A percentile compares a stretch with the other conserved stretches of the same genome.
Evolutionary conservation across 2,113 vertebrate genomes (phyloP).

Genomic region (Monopterus albus): DNA sequence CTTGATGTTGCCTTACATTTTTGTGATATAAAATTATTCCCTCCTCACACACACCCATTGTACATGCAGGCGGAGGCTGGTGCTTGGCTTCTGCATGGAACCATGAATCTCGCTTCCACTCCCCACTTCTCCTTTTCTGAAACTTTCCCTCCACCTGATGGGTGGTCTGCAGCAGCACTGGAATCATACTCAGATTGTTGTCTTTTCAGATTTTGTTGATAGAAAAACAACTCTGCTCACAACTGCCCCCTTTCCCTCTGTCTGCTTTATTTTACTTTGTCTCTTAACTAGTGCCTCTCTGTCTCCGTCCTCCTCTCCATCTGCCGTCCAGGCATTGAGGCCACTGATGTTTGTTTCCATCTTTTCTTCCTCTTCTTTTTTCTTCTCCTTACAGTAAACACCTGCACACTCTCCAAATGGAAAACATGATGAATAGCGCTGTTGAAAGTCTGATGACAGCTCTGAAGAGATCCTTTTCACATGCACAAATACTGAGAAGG

Average conservation of each 20-base stretch:
- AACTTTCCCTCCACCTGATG: conserved; percentile 22
- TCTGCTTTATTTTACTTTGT: conserved; percentile 29
- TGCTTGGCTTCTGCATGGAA: conserved; percentile 3
- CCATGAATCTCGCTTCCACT: conserved; percentile 12
- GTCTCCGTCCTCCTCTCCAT: conserved; percentile 52
- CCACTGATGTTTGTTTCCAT: conserved; percentile 59
- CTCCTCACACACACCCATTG: not conserved
- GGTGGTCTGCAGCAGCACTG: conserved; percentile 49
- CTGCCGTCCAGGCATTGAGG: conserved; percentile 62
- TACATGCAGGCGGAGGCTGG: conserved; percentile 1
- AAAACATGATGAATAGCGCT: conserved; percentile 62
- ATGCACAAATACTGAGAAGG: conserved; percentile 39
- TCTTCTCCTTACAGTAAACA: conserved; percentile 72
- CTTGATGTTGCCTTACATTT: not conserved
- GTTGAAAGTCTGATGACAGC: conserved; percentile 69
- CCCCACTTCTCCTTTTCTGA: conserved; percentile 31
- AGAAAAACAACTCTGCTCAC: conserved; percentile 13
- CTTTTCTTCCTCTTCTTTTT: conserved; percentile 39
- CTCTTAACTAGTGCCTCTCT: conserved; percentile 2
- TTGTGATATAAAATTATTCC: conserved; percentile 1
- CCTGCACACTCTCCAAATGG: conserved; percentile 58
- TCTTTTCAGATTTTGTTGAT: conserved; percentile 15
- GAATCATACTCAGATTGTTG: not conserved
- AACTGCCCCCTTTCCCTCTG: not conserved
- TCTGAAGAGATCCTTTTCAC: conserved; percentile 68